Percentiles rank a stretch among this genome's conserved stretches.
Evolutionary conservation across 2,797 vertebrate genomes (phyloP).

Genomic region (Atherinosoma microstoma): DNA sequence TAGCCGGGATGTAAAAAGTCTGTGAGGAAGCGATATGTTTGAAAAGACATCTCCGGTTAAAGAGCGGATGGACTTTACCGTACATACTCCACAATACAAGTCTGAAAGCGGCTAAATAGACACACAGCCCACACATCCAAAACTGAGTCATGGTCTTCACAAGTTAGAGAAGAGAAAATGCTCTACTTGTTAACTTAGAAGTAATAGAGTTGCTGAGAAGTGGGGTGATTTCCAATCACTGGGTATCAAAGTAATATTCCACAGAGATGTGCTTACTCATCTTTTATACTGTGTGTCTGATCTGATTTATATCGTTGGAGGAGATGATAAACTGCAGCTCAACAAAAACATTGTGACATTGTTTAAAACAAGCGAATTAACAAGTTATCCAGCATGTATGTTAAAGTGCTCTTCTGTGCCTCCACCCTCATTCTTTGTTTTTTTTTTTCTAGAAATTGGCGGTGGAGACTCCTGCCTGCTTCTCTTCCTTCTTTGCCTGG

Average conservation of each 20-base stretch:
- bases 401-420: not conserved
- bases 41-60: too few relatives aligned
- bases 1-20: too few relatives aligned
- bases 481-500: slow-evolving; percentile 92
- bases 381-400: not conserved
- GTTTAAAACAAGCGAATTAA: not conserved
- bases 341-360: not conserved
- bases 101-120: not conserved
- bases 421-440: slow-evolving; percentile 5
- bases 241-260: not conserved
- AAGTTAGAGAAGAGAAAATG: not conserved
- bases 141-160: not conserved
- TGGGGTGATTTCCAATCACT: not conserved
- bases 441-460: slow-evolving; percentile 88
- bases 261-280: not conserved
- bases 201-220: not conserved
- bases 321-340: not conserved
- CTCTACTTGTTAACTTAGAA: not conserved
- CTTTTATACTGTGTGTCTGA: not conserved
- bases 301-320: too few relatives aligned
- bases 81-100: too few relatives aligned
- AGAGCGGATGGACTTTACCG: too few relatives aligned
- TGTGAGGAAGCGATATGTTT: too few relatives aligned
- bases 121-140: not conserved
- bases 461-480: slow-evolving; percentile 93